These are phyloP conservation scores for Menidia menidia DNA, from an alignment of 2,797 vertebrate genomes.

Conservation along the genomic window DNA sequence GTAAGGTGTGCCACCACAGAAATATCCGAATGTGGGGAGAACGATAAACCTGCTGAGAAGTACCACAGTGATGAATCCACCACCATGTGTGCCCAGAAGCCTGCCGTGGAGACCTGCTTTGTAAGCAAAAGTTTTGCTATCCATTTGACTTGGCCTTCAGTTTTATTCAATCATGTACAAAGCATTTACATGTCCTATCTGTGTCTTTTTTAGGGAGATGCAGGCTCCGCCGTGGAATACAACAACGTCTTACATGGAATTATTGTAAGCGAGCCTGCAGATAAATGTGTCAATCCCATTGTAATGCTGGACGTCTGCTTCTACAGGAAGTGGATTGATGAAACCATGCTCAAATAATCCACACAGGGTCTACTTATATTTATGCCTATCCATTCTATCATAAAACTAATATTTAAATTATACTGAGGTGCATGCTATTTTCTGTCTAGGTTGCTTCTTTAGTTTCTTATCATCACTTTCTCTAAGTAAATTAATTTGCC, in stretches of 20 bases:
- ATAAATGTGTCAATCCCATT: constrained; percentile 25
- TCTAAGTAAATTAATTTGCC: constrained; percentile 25
- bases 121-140: constrained; percentile 20
- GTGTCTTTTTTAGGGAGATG: constrained; percentile 44
- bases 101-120: constrained; percentile 36
- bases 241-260: constrained; percentile 17
- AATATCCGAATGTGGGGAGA: not conserved
- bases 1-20: constrained; percentile 10
- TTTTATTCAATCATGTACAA: not conserved
- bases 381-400: not conserved
- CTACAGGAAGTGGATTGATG: constrained; percentile 36
- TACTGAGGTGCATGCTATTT: not conserved
- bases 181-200: not conserved
- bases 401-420: not conserved
- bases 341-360: constrained; percentile 22
- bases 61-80: constrained; percentile 19
- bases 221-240: constrained; percentile 45
- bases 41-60: constrained; percentile 22
- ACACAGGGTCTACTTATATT: not conserved
- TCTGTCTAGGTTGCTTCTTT: not conserved
- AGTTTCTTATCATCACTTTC: not conserved
- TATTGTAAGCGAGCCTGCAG: constrained; percentile 30
- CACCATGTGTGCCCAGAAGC: constrained; percentile 24
- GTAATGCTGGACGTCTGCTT: constrained; percentile 44
- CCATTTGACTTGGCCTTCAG: not conserved